Evolutionary conservation across 1,140 invertebrate species (phyloP), one percentile per base, ranked within the genome.

Genomic region (Zaprionus africanus): DNA sequence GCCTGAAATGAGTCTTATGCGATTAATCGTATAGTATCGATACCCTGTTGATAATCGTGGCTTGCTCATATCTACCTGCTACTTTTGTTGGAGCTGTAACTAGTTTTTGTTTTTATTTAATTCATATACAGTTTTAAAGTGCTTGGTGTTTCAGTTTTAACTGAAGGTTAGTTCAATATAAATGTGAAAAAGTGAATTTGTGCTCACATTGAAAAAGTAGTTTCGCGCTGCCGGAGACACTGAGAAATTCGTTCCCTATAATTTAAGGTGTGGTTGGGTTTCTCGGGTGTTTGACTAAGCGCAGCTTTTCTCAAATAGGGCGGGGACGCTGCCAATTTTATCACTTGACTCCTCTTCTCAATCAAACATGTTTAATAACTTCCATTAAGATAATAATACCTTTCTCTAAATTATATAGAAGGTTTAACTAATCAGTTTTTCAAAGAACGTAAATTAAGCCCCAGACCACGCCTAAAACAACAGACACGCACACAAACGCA

Each of bases 191-290:
- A 22, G 13, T 51, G 17, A 53, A 7, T 36, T 24, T 24, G 13
- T 53, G 28, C 53, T 15, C 2, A 43, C 38, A 11, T 15, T 41
- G 28, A 43, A 26, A 1, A 5, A 28, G 15, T 36, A 15, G 7
- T n/a, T 13, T 15, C 13, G 34, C 13, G 9, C 2, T 34, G 15
- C n/a, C 4, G 24, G 22, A 4, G 1, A 26, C 5, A 34, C 13
- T 26, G 7, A 24, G 15, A 31, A 67, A 36, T 61, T 60, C 3
- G 11, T 38, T 19, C n/a, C 49, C 24, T n/a, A 12, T 17, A 66
- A 76, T 66, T 90, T 90, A 90, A 90, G 85, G 85, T 90, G 85
- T 90, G 85, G 85, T 84, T 84, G 74, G 43, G 36, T 43, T 15
- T 12, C 19, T 67, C 31, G 15, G 57, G n/a, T 61, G 58, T 19